These are phyloP conservation scores for Scomberomorus guttatus DNA, from an alignment of 2,797 vertebrate species.

Conservation along the genomic window DNA sequence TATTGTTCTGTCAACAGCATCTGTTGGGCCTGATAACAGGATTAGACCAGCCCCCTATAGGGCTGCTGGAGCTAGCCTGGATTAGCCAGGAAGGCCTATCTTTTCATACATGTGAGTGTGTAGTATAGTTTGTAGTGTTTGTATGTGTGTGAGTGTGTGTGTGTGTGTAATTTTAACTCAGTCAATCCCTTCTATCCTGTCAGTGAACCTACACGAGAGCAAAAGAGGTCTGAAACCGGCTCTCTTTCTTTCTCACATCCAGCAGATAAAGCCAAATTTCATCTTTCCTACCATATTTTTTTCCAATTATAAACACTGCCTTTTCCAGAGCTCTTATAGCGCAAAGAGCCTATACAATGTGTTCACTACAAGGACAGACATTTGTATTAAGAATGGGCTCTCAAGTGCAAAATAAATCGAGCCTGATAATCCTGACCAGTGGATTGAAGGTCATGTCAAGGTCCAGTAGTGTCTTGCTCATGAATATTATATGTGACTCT, in stretches of 20 bases:
- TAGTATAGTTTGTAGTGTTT: constrained; percentile 27
- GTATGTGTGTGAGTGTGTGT: constrained; percentile 34
- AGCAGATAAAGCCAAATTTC: constrained; percentile 27
- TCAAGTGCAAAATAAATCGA: constrained; percentile 45
- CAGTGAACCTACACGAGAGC: constrained; percentile 25
- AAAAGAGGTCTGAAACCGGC: constrained; percentile 30
- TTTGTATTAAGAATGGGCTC: constrained; percentile 12
- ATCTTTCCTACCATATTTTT: constrained; percentile 21
- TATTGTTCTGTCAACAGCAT: constrained; percentile 86
- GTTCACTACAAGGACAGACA: constrained; percentile 17
- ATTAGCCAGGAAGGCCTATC: constrained; percentile 72
- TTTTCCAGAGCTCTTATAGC: constrained; percentile 3
- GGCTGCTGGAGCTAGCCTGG: constrained; percentile 65
- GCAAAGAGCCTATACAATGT: not conserved
- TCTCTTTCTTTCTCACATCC: constrained; percentile 25
- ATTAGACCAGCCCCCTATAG: constrained; percentile 80
- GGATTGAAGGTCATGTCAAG: constrained; percentile 67
- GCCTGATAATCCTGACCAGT: constrained; percentile 35
- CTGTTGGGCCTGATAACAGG: constrained; percentile 84
- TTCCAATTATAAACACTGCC: constrained; percentile 5
- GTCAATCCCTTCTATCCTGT: constrained; percentile 55
- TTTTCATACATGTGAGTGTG: constrained; percentile 54
- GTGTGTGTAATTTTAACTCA: constrained; percentile 49
- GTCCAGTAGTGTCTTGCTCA: constrained; percentile 47
- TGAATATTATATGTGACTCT: constrained; percentile 61